A percentile compares a stretch with the other conserved stretches of the same genome.
Conservation (phyloP, 1,140 invertebrate genomes). For the Bombus picipes region DNA sequence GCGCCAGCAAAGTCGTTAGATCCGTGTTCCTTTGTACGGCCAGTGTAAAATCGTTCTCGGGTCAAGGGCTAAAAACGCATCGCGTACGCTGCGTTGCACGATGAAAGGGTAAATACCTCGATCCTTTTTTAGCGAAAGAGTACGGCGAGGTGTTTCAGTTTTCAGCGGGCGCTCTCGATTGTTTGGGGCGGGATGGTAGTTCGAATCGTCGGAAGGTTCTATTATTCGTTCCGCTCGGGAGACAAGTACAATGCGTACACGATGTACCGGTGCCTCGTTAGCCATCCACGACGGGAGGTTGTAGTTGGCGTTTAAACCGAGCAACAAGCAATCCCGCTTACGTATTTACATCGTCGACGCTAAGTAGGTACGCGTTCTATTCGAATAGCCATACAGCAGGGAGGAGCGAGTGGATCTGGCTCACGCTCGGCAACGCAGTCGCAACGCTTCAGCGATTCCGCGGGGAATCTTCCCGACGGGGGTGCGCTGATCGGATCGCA, state of each 20-base stretch:
- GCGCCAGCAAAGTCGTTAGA: neutral
- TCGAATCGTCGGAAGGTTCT: conserved; percentile 39
- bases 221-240: conserved; percentile 36
- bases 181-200: conserved; percentile 14
- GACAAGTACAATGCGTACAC: conserved; percentile 47
- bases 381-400: conserved; percentile 42
- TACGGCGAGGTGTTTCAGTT: conserved; percentile 46
- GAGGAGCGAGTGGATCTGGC: conserved; percentile 18
- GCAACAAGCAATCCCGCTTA: conserved; percentile 59
- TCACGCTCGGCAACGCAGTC: conserved; percentile 13
- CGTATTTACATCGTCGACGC: conserved; percentile 40
- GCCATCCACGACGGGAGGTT: conserved; percentile 60
- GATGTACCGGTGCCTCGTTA: conserved; percentile 55
- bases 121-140: neutral
- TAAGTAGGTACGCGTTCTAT: conserved; percentile 64
- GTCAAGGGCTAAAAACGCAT: neutral
- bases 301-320: conserved; percentile 56
- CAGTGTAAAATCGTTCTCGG: neutral
- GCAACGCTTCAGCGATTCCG: conserved; percentile 52
- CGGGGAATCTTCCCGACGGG: conserved; percentile 46
- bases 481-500: conserved; percentile 34
- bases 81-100: neutral
- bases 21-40: neutral
- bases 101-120: neutral
- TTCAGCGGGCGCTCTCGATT: conserved; percentile 31